Evolutionary conservation across 2,113 vertebrate species (phyloP), one percentile per base, ranked within the genome.

Genomic region (Astur gentilis): DNA sequence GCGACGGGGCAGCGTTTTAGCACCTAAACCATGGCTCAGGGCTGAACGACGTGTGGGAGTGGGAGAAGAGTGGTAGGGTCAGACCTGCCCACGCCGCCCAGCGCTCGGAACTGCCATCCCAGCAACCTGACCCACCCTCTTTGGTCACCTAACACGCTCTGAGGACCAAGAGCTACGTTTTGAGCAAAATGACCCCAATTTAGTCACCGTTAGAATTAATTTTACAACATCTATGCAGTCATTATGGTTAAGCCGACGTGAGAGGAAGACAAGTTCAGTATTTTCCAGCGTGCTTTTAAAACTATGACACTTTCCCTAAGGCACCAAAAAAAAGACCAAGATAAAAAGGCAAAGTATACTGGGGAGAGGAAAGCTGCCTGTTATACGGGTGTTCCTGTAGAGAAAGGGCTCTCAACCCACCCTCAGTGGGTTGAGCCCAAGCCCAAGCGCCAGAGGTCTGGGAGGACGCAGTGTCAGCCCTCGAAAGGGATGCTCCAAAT

Each of bases 221-320:
- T 88, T 75, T 6, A 73, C 84, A 57, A 34, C 65, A 49, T 21
- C 45, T 52, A 11, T 5, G 2, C n/a, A n/a, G 25, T 42, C 62
- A 11, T 31, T 57, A 36, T 2, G 3, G 54, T n/a, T 67, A 58
- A 80, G 18, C 9, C 3, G 2, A 52, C 0, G 8, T 4, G 17
- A 77, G 34, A 60, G 23, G 55, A 73, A 52, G 57, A 22, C 10
- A 50, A 65, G 21, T 11, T 29, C 36, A 49, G 17, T 61, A 6
- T 57, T 75, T 80, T 55, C 64, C 47, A 67, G 10, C 3, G 9
- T 2, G 31, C 27, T 88, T 80, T 76, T 10, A 34, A 77, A 96
- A 90, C 47, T 6, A 64, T 0, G 8, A 9, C 20, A 16, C 44
- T 49, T 76, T 3, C 12, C 25, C 38, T 50, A 47, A 71, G 93